Evolutionary conservation across 2,797 vertebrate species (phyloP).

Genomic region (Pseudochirops corinnae): DNA sequence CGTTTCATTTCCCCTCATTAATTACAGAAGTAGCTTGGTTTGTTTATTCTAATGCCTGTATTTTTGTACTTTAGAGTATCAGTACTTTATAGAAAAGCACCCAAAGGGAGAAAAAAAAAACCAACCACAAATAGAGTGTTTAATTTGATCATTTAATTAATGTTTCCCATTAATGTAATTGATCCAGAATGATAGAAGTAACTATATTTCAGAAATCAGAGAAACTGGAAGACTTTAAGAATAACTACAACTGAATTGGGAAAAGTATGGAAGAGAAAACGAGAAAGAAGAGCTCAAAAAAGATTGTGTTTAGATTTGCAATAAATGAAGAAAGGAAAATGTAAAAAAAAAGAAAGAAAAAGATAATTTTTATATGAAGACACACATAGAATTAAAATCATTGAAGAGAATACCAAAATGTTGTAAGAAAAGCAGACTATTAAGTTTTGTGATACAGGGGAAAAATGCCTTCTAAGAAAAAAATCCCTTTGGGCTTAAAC

Average conservation of each 20-base stretch:
- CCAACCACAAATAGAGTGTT: background rate
- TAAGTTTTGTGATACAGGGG: background rate
- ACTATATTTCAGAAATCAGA: background rate
- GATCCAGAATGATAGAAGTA: background rate
- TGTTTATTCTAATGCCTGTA: background rate
- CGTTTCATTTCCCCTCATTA: background rate
- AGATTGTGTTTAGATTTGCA: background rate
- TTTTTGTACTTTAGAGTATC: background rate
- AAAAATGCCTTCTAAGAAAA: slow-evolving; percentile 39
- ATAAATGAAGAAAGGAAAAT: background rate
- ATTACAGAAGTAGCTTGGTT: background rate
- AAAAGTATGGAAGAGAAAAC: background rate
- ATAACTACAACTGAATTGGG: background rate
- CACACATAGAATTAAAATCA: accelerated
- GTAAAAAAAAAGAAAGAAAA: background rate
- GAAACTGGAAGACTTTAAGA: background rate
- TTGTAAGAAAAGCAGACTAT: background rate
- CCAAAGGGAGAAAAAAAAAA: accelerated
- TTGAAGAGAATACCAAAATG: background rate
- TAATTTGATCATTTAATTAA: accelerated
- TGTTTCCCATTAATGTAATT: background rate
- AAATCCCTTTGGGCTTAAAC: background rate
- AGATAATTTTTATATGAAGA: background rate
- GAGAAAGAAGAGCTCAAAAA: background rate
- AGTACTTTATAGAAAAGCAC: background rate